phyloP scores from a whole-genome alignment of 2,888 invertebrate species.

The Drosophila parthenogenetica region DNA sequence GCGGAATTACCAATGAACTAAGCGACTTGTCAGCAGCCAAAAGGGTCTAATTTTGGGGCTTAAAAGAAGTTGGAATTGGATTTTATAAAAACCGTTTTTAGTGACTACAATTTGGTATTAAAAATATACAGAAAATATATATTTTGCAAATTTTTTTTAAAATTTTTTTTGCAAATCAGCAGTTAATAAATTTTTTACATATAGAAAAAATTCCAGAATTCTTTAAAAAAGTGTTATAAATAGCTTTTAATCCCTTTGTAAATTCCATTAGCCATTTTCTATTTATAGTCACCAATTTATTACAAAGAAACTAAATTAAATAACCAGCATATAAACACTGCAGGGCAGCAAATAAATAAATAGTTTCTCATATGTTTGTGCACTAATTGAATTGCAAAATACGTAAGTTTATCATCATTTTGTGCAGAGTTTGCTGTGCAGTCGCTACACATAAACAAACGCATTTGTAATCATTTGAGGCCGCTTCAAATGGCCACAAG shows the following conservation, averaged over 20 bases:
- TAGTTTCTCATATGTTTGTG: not conserved
- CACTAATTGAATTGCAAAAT: slow-evolving; percentile 36
- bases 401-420: slow-evolving; percentile 37
- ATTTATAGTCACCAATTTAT: slow-evolving; percentile 1
- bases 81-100: too few species aligned
- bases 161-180: too few species aligned
- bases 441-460: slow-evolving; percentile 29
- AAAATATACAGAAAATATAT: too few species aligned
- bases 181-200: too few species aligned
- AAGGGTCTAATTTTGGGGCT: not conserved
- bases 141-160: too few species aligned
- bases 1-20: slow-evolving; percentile 6
- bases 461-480: slow-evolving; percentile 58
- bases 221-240: not conserved
- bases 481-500: slow-evolving; percentile 10
- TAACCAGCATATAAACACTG: not conserved
- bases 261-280: not conserved
- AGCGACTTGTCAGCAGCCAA: not conserved
- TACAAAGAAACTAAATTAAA: not conserved
- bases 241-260: not conserved
- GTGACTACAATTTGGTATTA: too few species aligned
- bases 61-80: not conserved
- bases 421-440: slow-evolving; percentile 12
- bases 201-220: not conserved
- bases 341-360: not conserved